A percentile compares a stretch with the other conserved stretches of the same genome.
Evolutionary conservation across 2,797 vertebrate species (phyloP).

Genomic region (Martes flavigula): DNA sequence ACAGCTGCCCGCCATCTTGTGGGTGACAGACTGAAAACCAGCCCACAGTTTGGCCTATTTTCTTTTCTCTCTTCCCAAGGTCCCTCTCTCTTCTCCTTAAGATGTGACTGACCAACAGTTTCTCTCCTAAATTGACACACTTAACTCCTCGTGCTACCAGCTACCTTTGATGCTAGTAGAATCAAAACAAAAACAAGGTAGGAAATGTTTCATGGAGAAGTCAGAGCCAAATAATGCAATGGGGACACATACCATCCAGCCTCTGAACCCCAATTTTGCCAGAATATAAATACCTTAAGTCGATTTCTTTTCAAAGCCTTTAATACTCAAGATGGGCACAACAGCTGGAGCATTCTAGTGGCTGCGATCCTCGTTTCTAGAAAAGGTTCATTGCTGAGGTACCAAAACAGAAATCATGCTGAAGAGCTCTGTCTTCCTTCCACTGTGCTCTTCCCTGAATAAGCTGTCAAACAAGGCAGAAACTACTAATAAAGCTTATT

Average conservation of each 20-base stretch:
- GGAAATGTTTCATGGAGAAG: background rate
- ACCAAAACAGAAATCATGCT: background rate
- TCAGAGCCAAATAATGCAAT: background rate
- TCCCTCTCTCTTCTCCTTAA: background rate
- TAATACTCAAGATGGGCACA: constrained; percentile 53
- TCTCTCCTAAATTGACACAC: constrained; percentile 15
- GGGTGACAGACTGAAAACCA: background rate
- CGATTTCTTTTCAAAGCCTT: constrained; percentile 53
- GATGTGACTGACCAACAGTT: background rate
- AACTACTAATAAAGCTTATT: constrained; percentile 39
- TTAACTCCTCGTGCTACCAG: constrained; percentile 3
- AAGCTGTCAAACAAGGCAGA: constrained; percentile 27
- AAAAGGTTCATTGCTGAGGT: constrained; percentile 34
- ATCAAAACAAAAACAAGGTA: constrained; percentile 21
- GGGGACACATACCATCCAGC: background rate
- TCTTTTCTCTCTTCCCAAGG: background rate
- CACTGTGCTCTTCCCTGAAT: constrained; percentile 49
- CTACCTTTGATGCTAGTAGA: background rate
- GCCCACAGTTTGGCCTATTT: background rate
- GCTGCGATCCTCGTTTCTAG: background rate
- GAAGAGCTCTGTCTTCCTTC: background rate
- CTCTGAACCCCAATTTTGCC: constrained; percentile 24
- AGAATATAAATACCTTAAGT: constrained; percentile 50
- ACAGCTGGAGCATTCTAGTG: background rate
- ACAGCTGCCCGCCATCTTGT: background rate